Base-by-base conservation (phyloP, 2,113 vertebrate genomes). In the Cygnus buccinator region DNA sequence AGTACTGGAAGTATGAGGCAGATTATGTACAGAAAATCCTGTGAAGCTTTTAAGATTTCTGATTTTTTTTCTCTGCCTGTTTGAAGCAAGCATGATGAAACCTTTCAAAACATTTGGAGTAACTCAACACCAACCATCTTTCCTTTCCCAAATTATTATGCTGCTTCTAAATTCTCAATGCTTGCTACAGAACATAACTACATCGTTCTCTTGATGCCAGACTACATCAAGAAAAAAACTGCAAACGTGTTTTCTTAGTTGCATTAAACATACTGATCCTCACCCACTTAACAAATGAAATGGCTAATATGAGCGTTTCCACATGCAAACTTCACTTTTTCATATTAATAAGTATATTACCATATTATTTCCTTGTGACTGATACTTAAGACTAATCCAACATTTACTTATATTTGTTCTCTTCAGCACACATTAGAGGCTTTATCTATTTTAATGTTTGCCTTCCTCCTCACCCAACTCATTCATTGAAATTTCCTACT, bases 41-140 rank as follows among this genome's bases (percentile, higher is more conserved):
- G 59, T 35, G 72, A 75, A 94, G 70, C 48, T 31, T 72, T 75
- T 65, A 57, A 16, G 57, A 81, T 66, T 62, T 5, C 14, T 37
- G 20, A 58, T 59, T 82, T 63, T 39, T 63, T 70, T 65, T 61
- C 70, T 73, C 73, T 50, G 25, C 37, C 52, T 70, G 83, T 95
- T 91, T 93, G 86, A 44, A 84, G 44, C 52, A 87, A 90, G 41
- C 41, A 81, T 76, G 62, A 93, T 89, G 84, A 94, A 93, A 95
- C 62, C 86, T 95, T 96, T 97, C 95, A 92, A 96, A 94, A 96
- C 57, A 95, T 91, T 95, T 96, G 66, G 65, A 87, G 73, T 81
- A 96, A 91, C 52, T 84, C 58, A 95, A 87, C 84, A 96, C 48
- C 92, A 95, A 93, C 90, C 93, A 59, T 86, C 70, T 84, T 93